Evolutionary conservation across 2,888 invertebrate species (phyloP), one percentile per base, ranked within the genome.

Genomic region (Lordiphosa andalusiaca): DNA sequence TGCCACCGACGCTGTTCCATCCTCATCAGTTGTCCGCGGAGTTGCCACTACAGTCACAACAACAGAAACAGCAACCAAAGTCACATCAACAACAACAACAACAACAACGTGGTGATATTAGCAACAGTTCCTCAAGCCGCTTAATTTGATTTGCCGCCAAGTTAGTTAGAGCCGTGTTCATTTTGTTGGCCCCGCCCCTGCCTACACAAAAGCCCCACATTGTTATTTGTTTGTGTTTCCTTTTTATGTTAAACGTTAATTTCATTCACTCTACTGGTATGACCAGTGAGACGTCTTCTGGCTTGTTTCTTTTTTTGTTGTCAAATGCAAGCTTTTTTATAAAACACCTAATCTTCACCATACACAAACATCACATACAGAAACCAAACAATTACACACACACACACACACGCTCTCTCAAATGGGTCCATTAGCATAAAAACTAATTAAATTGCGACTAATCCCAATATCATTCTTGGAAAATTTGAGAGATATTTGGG

Each of bases 91-190:
- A 81, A 48, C 80, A 81, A 53, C 83, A 81, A 53, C 83, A 81
- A 64, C 84, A 78, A 76, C 86, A 80, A 83, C 84, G 86, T 76
- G 86, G 87, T 87, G 87, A 87, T 84, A 85, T 66, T 62, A 78
- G 63, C 75, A 82, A 84, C 74, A 81, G 60, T 84, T 82, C 84
- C 76, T 84, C 81, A 80, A 88, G 85, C 86, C 86, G 86, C 87
- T 88, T 87, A 82, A 86, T 86, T 85, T 87, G 84, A 87, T 87
- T 87, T 88, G 88, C 86, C 69, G 86, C 77, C 84, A 86, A 85
- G 87, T 88, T 88, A 87, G 87, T 88, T 87, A 74, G 76, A 67
- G 50, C 54, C 69, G 72, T 78, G 78, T 78, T 60, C 48, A 53
- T 71, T 67, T 71, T 46, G 33, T 68, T 73, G 65, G 65, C 39